Conservation (phyloP, 2,888 invertebrate species). For the Epinotia nisella region DNA sequence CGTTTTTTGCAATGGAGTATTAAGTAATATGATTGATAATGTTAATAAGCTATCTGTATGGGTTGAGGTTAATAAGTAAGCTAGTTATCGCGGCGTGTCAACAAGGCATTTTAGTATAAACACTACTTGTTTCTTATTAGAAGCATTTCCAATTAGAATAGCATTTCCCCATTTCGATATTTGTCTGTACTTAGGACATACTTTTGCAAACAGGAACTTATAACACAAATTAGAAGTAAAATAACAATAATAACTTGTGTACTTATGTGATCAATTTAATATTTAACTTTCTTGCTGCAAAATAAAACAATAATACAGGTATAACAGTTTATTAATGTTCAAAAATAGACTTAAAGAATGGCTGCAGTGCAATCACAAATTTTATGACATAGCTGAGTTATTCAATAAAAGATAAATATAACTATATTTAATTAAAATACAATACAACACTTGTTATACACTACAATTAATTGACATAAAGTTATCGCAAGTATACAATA, state of each 20-base stretch:
- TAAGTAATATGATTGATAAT: background rate
- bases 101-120: constrained; percentile 5
- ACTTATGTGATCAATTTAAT: too few relatives aligned
- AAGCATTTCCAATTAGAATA: constrained; percentile 9
- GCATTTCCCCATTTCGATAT: background rate
- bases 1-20: background rate
- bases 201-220: background rate
- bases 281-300: too few relatives aligned
- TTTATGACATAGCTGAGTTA: too few relatives aligned
- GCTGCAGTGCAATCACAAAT: too few relatives aligned
- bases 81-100: constrained; percentile 1
- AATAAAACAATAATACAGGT: too few relatives aligned
- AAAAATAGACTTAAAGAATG: too few relatives aligned
- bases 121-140: constrained; percentile 6
- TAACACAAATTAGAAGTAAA: background rate
- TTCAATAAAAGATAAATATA: too few relatives aligned
- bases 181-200: background rate
- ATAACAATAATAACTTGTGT: background rate
- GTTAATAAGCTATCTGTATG: constrained; percentile 2
- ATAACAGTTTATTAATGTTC: too few relatives aligned
- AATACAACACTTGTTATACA: too few relatives aligned
- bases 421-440: too few relatives aligned
- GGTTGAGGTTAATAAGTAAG: constrained; percentile 20
- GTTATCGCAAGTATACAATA: too few relatives aligned
- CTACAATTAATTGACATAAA: too few relatives aligned